These are phyloP conservation scores for Chlorodrepanis virens DNA, from an alignment of 2,113 vertebrate species.

Conservation along the genomic window DNA sequence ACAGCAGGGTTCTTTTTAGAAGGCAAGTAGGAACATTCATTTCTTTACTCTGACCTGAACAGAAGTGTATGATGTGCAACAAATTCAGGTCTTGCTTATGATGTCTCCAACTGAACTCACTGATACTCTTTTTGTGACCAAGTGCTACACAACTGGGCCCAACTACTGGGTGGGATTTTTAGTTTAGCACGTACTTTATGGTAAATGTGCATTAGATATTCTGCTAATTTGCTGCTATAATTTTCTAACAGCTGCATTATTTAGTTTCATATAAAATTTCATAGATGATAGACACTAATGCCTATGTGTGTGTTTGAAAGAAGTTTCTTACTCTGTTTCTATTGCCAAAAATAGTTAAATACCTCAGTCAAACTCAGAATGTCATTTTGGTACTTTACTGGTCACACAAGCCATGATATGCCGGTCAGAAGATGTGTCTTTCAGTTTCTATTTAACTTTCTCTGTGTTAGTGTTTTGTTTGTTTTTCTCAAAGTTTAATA, in stretches of 20 bases:
- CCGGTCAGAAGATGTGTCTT: constrained; percentile 74
- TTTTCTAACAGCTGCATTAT: constrained; percentile 75
- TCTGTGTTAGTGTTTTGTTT: constrained; percentile 77
- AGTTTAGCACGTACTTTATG: constrained; percentile 62
- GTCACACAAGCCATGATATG: constrained; percentile 77
- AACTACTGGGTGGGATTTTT: constrained; percentile 51
- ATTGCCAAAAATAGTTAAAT: constrained; percentile 85
- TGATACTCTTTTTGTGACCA: constrained; percentile 40
- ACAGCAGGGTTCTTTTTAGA: constrained; percentile 21
- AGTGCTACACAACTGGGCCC: constrained; percentile 47
- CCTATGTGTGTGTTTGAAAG: constrained; percentile 70
- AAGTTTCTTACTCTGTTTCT: constrained; percentile 72
- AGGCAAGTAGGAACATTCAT: constrained; percentile 16
- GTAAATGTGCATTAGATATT: constrained; percentile 71
- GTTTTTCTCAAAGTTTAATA: constrained; percentile 81
- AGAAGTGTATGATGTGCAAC: neutral
- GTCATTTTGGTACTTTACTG: constrained; percentile 84
- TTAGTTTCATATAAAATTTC: constrained; percentile 74
- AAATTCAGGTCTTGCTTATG: neutral
- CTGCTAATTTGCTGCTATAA: constrained; percentile 77
- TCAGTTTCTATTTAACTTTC: constrained; percentile 81
- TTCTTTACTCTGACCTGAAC: constrained; percentile 30
- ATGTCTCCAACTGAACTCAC: constrained; percentile 6
- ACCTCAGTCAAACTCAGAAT: constrained; percentile 84
- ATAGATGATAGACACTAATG: constrained; percentile 72